A percentile compares a stretch with the other conserved stretches of the same genome.
phyloP scores from a whole-genome alignment of 2,797 vertebrate species.

The Cephalopachus bancanus region DNA sequence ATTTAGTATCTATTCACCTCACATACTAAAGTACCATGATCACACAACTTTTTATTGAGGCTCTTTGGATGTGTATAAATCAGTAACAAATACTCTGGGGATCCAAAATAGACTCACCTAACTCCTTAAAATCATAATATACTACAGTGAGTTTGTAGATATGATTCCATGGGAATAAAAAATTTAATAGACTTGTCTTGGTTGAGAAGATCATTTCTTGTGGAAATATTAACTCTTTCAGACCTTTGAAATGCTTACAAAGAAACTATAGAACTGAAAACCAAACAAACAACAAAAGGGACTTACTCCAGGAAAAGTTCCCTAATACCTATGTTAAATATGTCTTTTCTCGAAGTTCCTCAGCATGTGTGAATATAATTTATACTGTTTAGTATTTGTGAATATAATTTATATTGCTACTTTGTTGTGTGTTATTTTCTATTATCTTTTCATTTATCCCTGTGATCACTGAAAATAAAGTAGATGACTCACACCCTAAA shows the following conservation, averaged over 20 bases:
- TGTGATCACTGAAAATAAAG: background rate
- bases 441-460: background rate
- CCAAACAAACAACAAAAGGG: background rate
- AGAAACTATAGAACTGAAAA: background rate
- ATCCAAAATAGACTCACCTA: constrained; percentile 29
- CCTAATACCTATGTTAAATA: background rate
- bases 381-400: background rate
- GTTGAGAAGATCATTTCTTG: constrained; percentile 47
- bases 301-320: background rate
- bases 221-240: constrained; percentile 53
- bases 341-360: background rate
- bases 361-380: background rate
- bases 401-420: background rate
- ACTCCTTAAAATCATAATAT: constrained; percentile 60
- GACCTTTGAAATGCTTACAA: background rate
- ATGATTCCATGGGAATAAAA: constrained; percentile 41
- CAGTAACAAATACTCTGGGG: background rate
- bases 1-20: background rate
- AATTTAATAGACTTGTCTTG: constrained; percentile 36
- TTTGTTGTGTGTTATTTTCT: background rate
- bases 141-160: background rate
- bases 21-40: background rate
- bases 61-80: background rate
- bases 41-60: constrained; percentile 39
- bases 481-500: background rate